These are phyloP conservation scores for Polylopha cassiicola DNA, from an alignment of 2,888 invertebrate genomes.

Conservation along the genomic window DNA sequence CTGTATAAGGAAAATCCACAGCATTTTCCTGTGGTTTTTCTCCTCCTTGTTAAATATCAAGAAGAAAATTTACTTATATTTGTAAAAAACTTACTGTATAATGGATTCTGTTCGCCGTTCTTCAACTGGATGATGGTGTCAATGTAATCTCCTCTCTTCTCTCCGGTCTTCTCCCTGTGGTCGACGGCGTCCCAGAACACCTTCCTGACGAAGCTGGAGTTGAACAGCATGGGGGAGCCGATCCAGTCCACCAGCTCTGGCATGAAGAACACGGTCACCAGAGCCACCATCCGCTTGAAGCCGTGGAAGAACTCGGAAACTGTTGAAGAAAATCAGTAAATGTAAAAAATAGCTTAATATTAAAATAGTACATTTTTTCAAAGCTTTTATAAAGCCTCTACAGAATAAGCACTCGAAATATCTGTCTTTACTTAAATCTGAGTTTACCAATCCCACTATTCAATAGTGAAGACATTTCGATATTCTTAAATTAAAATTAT, in stretches of 20 bases:
- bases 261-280: conserved; percentile 33
- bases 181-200: conserved; percentile 30
- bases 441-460: no score
- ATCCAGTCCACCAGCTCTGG: conserved; percentile 29
- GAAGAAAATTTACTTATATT: no score
- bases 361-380: no score
- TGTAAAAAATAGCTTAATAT: neutral
- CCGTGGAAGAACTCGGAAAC: conserved; percentile 30
- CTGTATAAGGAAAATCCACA: no score
- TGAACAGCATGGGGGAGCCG: conserved; percentile 28
- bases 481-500: neutral
- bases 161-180: conserved; percentile 26
- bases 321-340: no score
- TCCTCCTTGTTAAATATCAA: no score
- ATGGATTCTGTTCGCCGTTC: conserved; percentile 28
- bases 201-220: conserved; percentile 27
- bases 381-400: no score
- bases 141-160: conserved; percentile 31
- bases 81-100: conserved; percentile 31
- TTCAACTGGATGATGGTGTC: conserved; percentile 31
- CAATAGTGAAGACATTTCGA: no score
- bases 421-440: no score
- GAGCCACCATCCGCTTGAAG: conserved; percentile 31
- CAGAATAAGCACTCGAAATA: no score
- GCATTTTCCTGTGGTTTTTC: no score